Evolutionary conservation across 2,888 invertebrate species (phyloP), one percentile per base, ranked within the genome.

Genomic region (Pyrrhia umbra): DNA sequence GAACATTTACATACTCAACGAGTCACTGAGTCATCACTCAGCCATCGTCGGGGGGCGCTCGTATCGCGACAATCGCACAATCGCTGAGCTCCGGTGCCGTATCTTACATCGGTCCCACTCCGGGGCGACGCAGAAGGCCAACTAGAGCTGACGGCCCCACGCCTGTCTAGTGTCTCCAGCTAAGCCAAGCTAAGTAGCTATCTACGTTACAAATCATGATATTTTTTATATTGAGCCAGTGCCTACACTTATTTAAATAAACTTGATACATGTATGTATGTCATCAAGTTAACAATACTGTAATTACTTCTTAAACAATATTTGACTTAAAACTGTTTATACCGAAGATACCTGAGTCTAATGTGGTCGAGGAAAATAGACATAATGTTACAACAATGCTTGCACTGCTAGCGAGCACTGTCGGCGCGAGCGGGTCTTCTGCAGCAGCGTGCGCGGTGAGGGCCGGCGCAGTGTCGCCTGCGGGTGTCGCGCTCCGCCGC

Each of bases 81-180:
- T 74, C 58, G 68, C 47, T 64, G 64, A 72, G 58, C 68, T 72
- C 72, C 72, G 74, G 74, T 56, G 69, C 34, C 63, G 57, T 74
- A 72, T 72, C 72, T 74, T 27, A 34, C 63, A 74, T 74, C 72
- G 46, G 4, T 4, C 54, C 34, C 3, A 0, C 6, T 8, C 37
- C 27, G 40, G 6, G n/a, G 3, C 5, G 15, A 2, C 13, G 4
- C 67, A 70, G 69, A 66, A 70, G 72, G 46, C 1, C 18, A 50
- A 30, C 6, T 23, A 10, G 0, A 9, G 23, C 6, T 23, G 15
- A 13, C 1, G n/a, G n/a, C n/a, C n/a, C n/a, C n/a, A n/a, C n/a
- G n/a, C n/a, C n/a, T n/a, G n/a, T n/a, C n/a, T n/a, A n/a, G n/a
- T n/a, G n/a, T n/a, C n/a, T n/a, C n/a, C n/a, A n/a, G n/a, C 34